Evolutionary conservation across 2,797 vertebrate species (phyloP).

Genomic region (Pterois miles): DNA sequence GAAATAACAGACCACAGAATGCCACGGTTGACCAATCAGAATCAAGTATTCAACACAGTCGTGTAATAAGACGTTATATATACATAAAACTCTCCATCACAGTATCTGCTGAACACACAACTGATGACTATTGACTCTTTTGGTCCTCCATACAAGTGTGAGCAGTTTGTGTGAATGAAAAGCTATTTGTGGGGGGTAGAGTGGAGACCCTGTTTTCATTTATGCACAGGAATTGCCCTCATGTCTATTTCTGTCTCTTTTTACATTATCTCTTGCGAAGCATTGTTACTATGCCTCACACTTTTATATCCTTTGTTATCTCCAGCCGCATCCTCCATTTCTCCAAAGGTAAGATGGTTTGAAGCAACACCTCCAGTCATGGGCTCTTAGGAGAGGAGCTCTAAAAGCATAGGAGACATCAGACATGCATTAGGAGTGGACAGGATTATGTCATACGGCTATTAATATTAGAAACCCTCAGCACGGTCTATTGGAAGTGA

Average conservation of each 20-base stretch:
- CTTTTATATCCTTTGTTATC: not conserved
- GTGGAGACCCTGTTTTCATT: not conserved
- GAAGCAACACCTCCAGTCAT: slow-evolving; percentile 20
- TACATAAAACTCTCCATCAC: no score
- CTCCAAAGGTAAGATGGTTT: not conserved
- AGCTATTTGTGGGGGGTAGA: no score
- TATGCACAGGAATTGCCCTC: not conserved
- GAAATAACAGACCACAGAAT: no score
- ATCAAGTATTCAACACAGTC: no score
- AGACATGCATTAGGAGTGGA: slow-evolving; percentile 38
- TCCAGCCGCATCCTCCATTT: not conserved
- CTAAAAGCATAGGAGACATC: slow-evolving; percentile 44
- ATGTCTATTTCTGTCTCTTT: not conserved
- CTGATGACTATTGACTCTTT: no score
- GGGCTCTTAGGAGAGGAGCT: slow-evolving; percentile 15
- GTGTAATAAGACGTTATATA: no score
- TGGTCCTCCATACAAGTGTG: not conserved
- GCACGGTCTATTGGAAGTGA: not conserved
- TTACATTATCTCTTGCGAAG: not conserved
- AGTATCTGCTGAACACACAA: no score
- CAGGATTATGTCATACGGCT: slow-evolving; percentile 24
- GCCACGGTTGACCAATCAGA: no score
- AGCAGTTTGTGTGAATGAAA: not conserved
- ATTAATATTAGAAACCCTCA: slow-evolving; percentile 42
- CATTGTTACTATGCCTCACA: not conserved